Base-by-base conservation (phyloP, 2,113 vertebrate species). In the Nyctereutes procyonoides region DNA sequence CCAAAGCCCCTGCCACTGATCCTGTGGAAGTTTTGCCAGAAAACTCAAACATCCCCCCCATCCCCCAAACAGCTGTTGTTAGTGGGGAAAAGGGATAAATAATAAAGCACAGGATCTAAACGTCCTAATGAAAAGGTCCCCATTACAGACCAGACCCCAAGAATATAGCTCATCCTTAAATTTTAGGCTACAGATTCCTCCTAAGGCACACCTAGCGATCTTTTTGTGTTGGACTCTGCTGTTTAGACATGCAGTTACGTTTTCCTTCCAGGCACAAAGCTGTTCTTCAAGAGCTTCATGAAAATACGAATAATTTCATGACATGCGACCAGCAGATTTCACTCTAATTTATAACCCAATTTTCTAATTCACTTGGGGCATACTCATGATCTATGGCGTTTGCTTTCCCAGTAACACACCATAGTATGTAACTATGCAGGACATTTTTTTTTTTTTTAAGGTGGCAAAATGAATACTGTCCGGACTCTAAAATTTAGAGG, bases 201-300 rank as follows among this genome's bases (percentile, higher is more conserved):
- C 4, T 19, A 56, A 86, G 55, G 26, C 14, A 43, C 48, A 63
- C 30, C 63, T 10, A 69, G 77, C 51, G 35, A 88, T 69, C 35
- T 51, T 51, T 79, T 79, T 12, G 8, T 35, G 20, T 90, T 79
- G 79, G 74, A 71, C 56, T 85, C 43, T 88, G 60, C 80, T 60
- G 55, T 93, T 91, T 74, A 20, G 79, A 90, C 19, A 83, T 5
- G 7, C 53, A 63, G 19, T 63, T 95, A 55, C 22, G 24, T 67
- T 94, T 77, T 82, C 67, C 90, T 95, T 65, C 55, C 17, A 84
- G 76, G 30, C 48, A 74, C 62, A 83, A 95, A 95, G 85, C 71
- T 3, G 0, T 83, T 94, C 93, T 87, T 84, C 10, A 97, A 92
- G n/a, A 85, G 92, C 67, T 89, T 86, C 73, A 28, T 63, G 56